Percentiles rank a stretch among this genome's conserved stretches.
phyloP scores from a whole-genome alignment of 1,140 invertebrate genomes.

The Asbolus verrucosus region DNA sequence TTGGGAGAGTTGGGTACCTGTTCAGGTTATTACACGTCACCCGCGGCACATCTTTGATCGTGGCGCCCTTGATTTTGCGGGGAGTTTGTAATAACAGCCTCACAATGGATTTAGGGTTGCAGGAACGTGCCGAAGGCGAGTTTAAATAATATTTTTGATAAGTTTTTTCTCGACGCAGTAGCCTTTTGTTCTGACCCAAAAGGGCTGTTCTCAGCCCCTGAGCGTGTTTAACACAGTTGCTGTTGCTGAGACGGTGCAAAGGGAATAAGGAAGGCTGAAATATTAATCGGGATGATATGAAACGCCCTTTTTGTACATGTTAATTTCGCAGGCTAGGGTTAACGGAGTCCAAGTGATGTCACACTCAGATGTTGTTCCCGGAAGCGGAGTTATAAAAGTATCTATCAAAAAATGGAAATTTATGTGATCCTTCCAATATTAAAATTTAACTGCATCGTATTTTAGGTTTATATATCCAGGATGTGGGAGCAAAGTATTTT shows the following conservation, averaged over 20 bases:
- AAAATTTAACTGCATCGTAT: constrained; percentile 43
- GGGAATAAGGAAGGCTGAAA: background rate
- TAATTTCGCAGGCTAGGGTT: background rate
- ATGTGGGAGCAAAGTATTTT: constrained; percentile 40
- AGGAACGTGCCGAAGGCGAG: constrained; percentile 40
- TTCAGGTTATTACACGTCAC: constrained; percentile 38
- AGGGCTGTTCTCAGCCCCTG: constrained; percentile 18
- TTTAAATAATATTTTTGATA: constrained; percentile 51
- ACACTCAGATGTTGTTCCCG: constrained; percentile 10
- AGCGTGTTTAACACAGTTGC: constrained; percentile 24
- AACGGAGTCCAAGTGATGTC: constrained; percentile 2
- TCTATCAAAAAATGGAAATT: constrained; percentile 43
- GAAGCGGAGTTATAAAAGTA: constrained; percentile 19
- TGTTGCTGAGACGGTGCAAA: too few species aligned
- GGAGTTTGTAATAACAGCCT: constrained; percentile 37
- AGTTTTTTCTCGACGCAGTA: constrained; percentile 40
- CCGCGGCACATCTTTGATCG: constrained; percentile 40
- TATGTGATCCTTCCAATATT: constrained; percentile 41
- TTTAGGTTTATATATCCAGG: constrained; percentile 42
- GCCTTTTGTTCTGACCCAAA: constrained; percentile 41
- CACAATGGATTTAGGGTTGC: constrained; percentile 47
- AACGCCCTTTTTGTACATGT: too few species aligned
- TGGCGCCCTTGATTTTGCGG: constrained; percentile 30
- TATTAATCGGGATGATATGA: background rate
- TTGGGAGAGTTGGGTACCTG: constrained; percentile 5